Base-by-base conservation (phyloP, 1,140 invertebrate genomes). In the Varroa destructor region DNA sequence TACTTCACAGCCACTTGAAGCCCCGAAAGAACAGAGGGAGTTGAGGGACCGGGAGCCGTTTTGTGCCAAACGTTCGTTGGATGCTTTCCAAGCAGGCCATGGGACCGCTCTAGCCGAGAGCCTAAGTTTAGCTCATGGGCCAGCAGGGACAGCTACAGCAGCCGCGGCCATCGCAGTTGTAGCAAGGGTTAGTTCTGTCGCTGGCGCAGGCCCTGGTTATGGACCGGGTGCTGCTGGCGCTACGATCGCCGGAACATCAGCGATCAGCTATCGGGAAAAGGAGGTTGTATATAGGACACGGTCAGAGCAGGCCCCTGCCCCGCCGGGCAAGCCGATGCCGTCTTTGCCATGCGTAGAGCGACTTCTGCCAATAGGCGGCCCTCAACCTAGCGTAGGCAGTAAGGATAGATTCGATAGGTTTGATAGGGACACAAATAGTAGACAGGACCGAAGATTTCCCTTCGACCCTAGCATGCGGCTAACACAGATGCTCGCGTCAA, bases 291-390 rank as follows among this genome's bases (percentile, higher is more conserved):
- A 67, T 67, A 67, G 61, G 61, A 67, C 61, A 37, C 61, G 61
- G 61, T 67, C 61, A 67, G 61, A 67, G 61, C 61, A 67, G 61
- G 46, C 61, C 61, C 61, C 61, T 46, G 61, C 61, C 46, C 46
- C 46, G 46, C 46, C 46, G 46, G 8, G 46, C 46, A 51, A 51
- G 61, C 61, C 61, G 61, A 67, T 67, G 61, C 61, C 61, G 61
- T 67, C 61, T 67, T 37, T 67, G 14, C 61, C 61, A 8, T 67
- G 61, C 61, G 61, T 67, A 12, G 61, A 67, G 46, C 61, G 61
- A 37, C 61, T 67, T 67, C 61, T 67, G 61, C 61, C 61, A 67
- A 67, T 67, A 12, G 61, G 46, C 4, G 46, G 61, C 46, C 61
- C 61, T 46, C 61, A 67, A 37, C 61, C 61, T 67, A 51, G 46